phyloP scores from a whole-genome alignment of 2,797 vertebrate species.

The Mormyrus proboscirostris region DNA sequence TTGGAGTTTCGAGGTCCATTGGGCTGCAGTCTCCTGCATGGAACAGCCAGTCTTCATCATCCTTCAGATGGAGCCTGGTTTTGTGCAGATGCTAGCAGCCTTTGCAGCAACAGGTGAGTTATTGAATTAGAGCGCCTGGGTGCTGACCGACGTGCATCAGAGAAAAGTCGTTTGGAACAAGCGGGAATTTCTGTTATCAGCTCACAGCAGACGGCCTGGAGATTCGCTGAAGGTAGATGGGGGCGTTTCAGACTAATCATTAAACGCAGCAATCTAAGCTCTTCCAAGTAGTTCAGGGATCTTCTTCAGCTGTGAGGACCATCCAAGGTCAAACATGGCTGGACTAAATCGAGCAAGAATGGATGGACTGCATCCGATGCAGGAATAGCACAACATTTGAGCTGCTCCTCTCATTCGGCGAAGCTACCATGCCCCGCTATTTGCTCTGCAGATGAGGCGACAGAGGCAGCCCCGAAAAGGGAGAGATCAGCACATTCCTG shows the following conservation, averaged over 20 bases:
- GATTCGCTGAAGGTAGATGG: neutral
- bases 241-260: neutral
- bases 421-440: conserved; percentile 28
- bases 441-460: conserved; percentile 39
- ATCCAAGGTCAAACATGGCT: neutral
- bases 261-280: neutral
- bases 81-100: neutral
- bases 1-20: neutral
- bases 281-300: neutral
- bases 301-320: neutral
- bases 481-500: conserved; percentile 54
- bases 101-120: neutral
- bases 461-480: conserved; percentile 34
- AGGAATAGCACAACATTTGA: neutral
- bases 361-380: neutral
- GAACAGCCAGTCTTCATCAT: neutral
- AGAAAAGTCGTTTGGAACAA: neutral
- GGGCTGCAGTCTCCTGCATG: neutral
- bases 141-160: neutral
- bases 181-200: neutral
- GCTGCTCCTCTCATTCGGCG: neutral
- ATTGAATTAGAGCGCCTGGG: neutral
- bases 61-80: neutral
- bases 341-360: neutral
- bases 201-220: neutral